Evolutionary conservation across 2,113 vertebrate genomes (phyloP), one percentile per base, ranked within the genome.

Genomic region (Elgaria multicarinata): DNA sequence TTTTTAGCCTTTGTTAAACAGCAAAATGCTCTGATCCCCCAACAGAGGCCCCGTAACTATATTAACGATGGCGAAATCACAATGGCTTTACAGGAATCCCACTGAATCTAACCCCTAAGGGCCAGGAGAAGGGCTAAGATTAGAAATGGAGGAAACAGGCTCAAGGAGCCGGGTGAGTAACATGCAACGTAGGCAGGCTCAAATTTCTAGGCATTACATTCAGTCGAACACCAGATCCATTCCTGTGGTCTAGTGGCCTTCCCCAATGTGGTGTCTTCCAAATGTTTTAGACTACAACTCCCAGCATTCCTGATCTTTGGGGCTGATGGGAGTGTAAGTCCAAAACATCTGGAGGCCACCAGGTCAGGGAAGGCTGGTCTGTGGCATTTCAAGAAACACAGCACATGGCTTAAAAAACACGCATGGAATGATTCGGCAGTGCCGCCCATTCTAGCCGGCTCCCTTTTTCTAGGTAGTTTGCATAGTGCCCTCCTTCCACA

Each of bases 81-180:
- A 28, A 62, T 93, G 67, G 69, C 86, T 87, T 74, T 0, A 0
- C 0, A 79, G 86, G 58, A 91, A 93, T 66, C 4, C 1, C 18
- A 53, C 36, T 77, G n/a, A 78, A 66, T 26, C 12, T 26, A 44
- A 78, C 82, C 81, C 87, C 62, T 16, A 55, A 89, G 39, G 46
- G 82, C 85, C 85, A 86, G 75, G 76, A n/a, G 1, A 92, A 84
- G 75, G 83, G 80, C 76, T 58, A 86, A 87, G 55, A 14, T 77
- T 36, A 87, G 62, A 88, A 90, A 78, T 1, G 0, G 74, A 24
- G 58, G 42, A 74, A 80, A 85, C 67, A 87, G 85, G 87, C 58
- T 31, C 75, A 91, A 87, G 28, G 28, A 20, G n/a, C 66, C 85
- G n/a, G 46, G 36, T 33, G 80, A 3, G 7, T 79, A 58, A 2